Evolutionary conservation across 2,888 invertebrate genomes (phyloP).

Genomic region (Dicycla oo): DNA sequence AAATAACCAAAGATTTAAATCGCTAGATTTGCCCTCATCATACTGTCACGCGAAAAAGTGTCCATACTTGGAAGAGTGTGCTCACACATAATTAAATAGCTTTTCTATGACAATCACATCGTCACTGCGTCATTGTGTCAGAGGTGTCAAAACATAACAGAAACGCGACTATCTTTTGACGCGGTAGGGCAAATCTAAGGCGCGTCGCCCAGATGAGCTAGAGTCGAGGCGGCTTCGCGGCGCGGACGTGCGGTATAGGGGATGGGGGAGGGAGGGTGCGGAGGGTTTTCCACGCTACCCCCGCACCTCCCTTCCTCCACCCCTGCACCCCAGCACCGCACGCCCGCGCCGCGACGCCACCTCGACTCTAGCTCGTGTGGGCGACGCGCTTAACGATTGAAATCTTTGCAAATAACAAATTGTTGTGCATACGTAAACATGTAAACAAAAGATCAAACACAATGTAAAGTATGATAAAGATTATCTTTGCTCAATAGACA

Average conservation of each 20-base stretch:
- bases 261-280: no score
- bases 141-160: neutral
- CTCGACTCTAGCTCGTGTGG: no score
- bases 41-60: neutral
- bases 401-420: neutral
- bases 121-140: neutral
- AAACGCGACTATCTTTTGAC: neutral
- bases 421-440: neutral
- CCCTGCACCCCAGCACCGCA: no score
- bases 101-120: neutral
- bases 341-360: no score
- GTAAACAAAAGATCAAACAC: neutral
- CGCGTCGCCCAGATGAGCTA: no score
- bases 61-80: neutral
- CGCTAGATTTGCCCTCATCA: neutral
- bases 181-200: neutral
- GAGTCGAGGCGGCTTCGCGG: no score
- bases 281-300: no score
- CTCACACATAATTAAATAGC: neutral
- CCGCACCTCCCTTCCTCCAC: no score
- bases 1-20: neutral
- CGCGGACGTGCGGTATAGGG: no score
- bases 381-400: no score
- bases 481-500: neutral
- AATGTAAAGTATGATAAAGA: neutral